phyloP scores from a whole-genome alignment of 2,888 invertebrate genomes.

The Pomacea canaliculata region DNA sequence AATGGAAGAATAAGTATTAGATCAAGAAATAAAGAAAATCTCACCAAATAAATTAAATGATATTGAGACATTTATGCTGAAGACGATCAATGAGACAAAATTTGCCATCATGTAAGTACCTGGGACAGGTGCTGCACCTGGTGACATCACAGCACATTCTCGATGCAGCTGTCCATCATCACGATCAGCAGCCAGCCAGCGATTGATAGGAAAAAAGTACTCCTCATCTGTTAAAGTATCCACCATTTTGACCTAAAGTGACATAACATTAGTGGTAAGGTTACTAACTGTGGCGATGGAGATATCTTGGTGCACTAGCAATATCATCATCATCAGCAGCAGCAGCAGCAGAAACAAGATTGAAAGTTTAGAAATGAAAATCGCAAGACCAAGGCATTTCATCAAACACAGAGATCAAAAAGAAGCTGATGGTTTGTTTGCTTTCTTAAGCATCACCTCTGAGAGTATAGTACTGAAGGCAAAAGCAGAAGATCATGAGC shows the following conservation, averaged over 20 bases:
- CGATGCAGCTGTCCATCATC: conserved; percentile 56
- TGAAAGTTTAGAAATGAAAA: no score
- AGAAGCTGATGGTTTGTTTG: no score
- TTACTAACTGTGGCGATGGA: no score
- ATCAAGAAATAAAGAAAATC: background rate
- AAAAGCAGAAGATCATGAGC: no score
- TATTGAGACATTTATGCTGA: background rate
- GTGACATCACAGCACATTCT: conserved; percentile 52
- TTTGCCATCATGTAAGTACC: conserved; percentile 34
- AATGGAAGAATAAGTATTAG: background rate
- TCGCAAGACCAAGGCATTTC: no score
- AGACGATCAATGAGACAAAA: background rate
- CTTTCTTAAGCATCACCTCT: no score
- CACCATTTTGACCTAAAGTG: conserved; percentile 47
- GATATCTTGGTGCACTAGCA: no score
- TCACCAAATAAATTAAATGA: background rate
- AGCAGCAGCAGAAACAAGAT: no score
- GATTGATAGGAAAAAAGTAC: conserved; percentile 52
- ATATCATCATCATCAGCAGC: no score
- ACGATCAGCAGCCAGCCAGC: conserved; percentile 60
- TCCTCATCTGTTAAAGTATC: conserved; percentile 54
- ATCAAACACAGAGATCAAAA: no score
- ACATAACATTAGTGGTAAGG: background rate
- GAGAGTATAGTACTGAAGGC: no score
- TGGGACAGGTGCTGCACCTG: conserved; percentile 48